These are phyloP conservation scores for Pica pica DNA, from an alignment of 2,113 vertebrate species.

Conservation along the genomic window DNA sequence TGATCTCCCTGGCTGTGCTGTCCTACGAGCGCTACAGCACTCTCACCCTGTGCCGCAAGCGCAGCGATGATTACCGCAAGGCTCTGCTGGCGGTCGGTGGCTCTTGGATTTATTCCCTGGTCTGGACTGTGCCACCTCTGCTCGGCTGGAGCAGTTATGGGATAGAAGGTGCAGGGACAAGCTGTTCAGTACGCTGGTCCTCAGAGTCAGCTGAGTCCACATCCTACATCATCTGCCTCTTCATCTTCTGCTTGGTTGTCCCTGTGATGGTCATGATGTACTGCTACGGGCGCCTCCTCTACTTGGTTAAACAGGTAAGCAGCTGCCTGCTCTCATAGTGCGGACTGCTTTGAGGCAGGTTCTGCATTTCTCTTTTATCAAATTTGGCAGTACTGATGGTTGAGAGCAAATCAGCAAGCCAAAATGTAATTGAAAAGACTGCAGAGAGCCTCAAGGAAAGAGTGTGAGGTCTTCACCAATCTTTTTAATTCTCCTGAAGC, in stretches of 20 bases:
- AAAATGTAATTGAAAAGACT: neutral
- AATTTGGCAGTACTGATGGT: neutral
- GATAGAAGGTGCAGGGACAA: constrained; percentile 82
- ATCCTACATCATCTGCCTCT: constrained; percentile 86
- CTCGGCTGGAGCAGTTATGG: constrained; percentile 87
- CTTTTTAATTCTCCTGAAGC: neutral
- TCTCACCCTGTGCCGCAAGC: constrained; percentile 81
- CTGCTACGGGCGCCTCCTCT: constrained; percentile 82
- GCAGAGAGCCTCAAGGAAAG: neutral
- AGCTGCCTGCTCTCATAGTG: neutral
- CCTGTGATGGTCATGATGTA: constrained; percentile 83
- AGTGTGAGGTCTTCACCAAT: neutral
- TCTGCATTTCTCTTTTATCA: neutral
- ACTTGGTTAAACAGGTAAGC: constrained; percentile 83
- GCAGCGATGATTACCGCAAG: constrained; percentile 69
- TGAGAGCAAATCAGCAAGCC: neutral
- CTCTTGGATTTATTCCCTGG: constrained; percentile 84
- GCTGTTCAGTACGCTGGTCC: constrained; percentile 86
- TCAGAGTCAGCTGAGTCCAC: constrained; percentile 71
- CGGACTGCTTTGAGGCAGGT: neutral
- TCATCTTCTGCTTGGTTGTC: constrained; percentile 83
- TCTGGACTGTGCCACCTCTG: constrained; percentile 86
- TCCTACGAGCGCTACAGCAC: constrained; percentile 88
- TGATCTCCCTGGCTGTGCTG: constrained; percentile 84
- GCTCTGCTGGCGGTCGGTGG: constrained; percentile 78